A percentile compares a stretch with the other conserved stretches of the same genome.
phyloP scores from a whole-genome alignment of 2,797 vertebrate genomes.

The Otolemur crassicaudatus region DNA sequence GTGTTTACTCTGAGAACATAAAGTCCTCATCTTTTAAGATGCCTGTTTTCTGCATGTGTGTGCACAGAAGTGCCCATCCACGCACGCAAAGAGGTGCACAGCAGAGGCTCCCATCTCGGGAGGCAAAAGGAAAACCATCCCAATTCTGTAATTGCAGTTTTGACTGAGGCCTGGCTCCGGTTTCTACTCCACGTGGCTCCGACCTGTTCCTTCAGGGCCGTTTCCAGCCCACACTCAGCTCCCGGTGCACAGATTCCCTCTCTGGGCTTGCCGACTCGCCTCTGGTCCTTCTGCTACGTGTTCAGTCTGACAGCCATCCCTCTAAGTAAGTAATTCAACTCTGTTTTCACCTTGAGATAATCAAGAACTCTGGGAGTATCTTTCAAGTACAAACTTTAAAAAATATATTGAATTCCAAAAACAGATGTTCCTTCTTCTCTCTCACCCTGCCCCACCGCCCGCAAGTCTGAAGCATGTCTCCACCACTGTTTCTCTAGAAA shows the following conservation, averaged over 20 bases:
- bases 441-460: not conserved
- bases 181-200: not conserved
- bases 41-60: constrained; percentile 39
- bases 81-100: not conserved
- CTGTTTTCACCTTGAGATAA: constrained; percentile 69
- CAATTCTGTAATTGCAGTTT: not conserved
- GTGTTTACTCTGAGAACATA: constrained; percentile 58
- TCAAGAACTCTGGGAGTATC: constrained; percentile 63
- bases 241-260: not conserved
- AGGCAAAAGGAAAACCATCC: not conserved
- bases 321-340: constrained; percentile 64
- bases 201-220: not conserved
- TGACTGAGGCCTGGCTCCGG: not conserved
- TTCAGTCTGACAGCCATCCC: constrained; percentile 49
- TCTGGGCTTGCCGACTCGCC: not conserved
- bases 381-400: constrained; percentile 68
- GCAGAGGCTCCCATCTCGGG: not conserved
- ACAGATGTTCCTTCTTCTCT: constrained; percentile 55
- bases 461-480: constrained; percentile 33
- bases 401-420: constrained; percentile 68
- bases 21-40: constrained; percentile 61
- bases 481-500: constrained; percentile 9
- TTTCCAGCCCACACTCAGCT: not conserved
- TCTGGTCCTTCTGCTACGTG: constrained; percentile 60
- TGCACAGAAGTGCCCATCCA: not conserved